These are phyloP conservation scores for Psilopsiagon aurifrons DNA, from an alignment of 2,113 vertebrate genomes.

Conservation along the genomic window DNA sequence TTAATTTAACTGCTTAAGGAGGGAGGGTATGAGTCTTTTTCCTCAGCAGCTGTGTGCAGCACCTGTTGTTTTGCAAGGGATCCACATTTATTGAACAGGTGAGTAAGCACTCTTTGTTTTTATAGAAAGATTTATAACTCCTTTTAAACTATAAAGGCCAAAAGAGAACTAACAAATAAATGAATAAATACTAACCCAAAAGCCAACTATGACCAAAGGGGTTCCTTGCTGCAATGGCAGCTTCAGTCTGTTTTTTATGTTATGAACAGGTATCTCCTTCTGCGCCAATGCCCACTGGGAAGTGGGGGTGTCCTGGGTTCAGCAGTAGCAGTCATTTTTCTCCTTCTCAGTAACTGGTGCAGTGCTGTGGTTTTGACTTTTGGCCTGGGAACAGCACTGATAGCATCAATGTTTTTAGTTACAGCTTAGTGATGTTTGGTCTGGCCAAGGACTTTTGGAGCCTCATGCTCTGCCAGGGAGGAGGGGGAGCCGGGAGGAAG, in stretches of 20 bases:
- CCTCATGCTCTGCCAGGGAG: no score
- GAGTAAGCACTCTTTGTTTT: neutral
- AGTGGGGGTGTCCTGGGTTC: neutral
- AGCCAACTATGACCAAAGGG: neutral
- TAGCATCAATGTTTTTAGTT: no score
- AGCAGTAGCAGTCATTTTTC: no score
- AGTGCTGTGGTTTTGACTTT: no score
- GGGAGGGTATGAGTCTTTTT: fast-evolving
- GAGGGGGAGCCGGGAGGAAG: no score
- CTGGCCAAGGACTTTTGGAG: no score
- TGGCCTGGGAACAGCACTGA: no score
- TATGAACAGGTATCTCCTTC: neutral
- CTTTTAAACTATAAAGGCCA: neutral
- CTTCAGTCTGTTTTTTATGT: neutral
- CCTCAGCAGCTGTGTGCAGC: neutral
- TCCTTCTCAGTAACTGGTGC: no score
- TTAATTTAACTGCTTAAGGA: neutral
- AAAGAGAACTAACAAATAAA: neutral
- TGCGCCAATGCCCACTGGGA: neutral
- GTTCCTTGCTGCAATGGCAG: neutral
- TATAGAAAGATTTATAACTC: neutral
- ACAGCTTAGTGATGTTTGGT: no score
- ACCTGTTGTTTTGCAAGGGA: neutral
- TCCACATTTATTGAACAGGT: fast-evolving
- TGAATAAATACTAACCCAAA: neutral